phyloP scores from a whole-genome alignment of 2,113 vertebrate genomes.

The Brachionichthys hirsutus region DNA sequence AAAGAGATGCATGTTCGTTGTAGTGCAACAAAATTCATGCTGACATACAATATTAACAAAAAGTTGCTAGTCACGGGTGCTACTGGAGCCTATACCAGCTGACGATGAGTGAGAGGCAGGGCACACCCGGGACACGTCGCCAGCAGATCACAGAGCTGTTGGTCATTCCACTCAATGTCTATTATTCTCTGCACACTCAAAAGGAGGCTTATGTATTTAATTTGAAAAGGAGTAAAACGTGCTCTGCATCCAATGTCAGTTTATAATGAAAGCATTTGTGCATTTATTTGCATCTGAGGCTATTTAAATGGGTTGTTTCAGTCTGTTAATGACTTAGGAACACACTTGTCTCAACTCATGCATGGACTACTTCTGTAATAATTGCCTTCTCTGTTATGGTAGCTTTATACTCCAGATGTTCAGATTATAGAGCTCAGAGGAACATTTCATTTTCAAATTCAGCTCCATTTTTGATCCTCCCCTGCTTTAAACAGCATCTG shows the following conservation, averaged over 20 bases:
- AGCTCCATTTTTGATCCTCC: slow-evolving; percentile 37
- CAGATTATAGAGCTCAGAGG: slow-evolving; percentile 51
- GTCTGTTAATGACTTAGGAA: slow-evolving; percentile 34
- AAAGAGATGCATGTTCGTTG: background rate
- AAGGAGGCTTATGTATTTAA: too few relatives aligned
- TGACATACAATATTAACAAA: too few relatives aligned
- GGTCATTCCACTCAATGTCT: too few relatives aligned
- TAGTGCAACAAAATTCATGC: too few relatives aligned
- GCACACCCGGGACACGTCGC: too few relatives aligned
- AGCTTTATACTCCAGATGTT: slow-evolving; percentile 52
- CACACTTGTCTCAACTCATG: slow-evolving; percentile 22
- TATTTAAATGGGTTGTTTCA: slow-evolving; percentile 7
- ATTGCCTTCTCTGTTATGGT: slow-evolving; percentile 26
- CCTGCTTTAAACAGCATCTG: slow-evolving; percentile 55
- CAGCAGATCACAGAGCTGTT: too few relatives aligned
- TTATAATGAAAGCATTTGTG: background rate
- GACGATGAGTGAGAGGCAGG: too few relatives aligned
- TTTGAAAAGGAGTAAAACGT: slow-evolving; percentile 10
- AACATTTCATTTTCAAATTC: slow-evolving; percentile 47
- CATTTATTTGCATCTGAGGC: slow-evolving; percentile 3
- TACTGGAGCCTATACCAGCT: too few relatives aligned
- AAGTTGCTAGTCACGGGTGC: too few relatives aligned
- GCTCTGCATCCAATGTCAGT: background rate
- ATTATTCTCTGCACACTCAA: too few relatives aligned
- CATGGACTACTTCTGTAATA: slow-evolving; percentile 23